Evolutionary conservation across 2,797 vertebrate species (phyloP), one percentile per base, ranked within the genome.

Genomic region (Anabacerthia variegaticeps): DNA sequence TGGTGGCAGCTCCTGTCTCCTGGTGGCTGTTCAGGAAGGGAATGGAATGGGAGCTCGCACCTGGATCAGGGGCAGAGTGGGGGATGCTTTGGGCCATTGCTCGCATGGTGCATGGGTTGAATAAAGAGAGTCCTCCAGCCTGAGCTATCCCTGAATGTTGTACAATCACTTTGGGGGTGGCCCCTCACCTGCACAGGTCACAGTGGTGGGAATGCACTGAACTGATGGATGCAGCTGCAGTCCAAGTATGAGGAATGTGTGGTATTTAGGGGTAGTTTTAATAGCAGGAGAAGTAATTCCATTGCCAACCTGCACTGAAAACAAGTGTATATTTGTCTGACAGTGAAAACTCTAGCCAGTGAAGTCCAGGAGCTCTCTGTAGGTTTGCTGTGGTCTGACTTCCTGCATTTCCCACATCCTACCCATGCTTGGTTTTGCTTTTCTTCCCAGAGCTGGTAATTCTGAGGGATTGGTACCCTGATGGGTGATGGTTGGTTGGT

Each of bases 201-300:
- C 51, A 32, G 58, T 78, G 95, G 91, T 76, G 95, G 68, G n/a
- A 87, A 77, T 66, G 87, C 89, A 74, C 95, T 71, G 85, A 90
- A 89, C 74, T 85, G 55, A 22, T 34, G 79, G 83, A 77, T 94
- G 93, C 78, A 87, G 91, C 66, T 81, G 59, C 77, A 92, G 69
- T 54, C 49, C 49, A 51, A 44, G 36, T 41, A 56, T 12, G 12
- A 48, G 91, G 85, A 96, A 88, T 74, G 91, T 94, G 82, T 95
- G 80, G 39, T 87, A 62, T 75, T 89, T 61, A 44, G 55, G 71
- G 9, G 51, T 93, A 76, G 78, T 63, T 97, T 93, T 82, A 78
- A 73, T 55, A 59, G 72, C 80, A 75, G 86, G 66, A 90, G 87
- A 79, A 93, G 76, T 55, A 74, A 95, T 85, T 89, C 84, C 79